Base-by-base conservation (phyloP, 2,888 invertebrate species). In the Tigriopus californicus region DNA sequence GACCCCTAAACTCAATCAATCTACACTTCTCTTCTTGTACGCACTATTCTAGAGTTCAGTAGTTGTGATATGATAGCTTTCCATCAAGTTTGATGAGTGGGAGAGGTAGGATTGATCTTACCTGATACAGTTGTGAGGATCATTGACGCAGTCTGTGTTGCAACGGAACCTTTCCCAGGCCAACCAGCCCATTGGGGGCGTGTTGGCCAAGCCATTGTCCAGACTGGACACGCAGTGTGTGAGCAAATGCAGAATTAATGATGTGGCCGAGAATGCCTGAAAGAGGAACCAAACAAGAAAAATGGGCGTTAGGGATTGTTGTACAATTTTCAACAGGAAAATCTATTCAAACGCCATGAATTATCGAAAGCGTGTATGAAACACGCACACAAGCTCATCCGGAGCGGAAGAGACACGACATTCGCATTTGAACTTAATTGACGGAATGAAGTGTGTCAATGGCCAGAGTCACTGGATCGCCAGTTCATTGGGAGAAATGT, bases 181-280 rank as follows among this genome's bases (percentile, higher is more conserved):
- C 55, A 88, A 73, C 87, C 87, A 88, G 41, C 87, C 87, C 87
- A 88, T 88, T 0, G 88, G 87, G 13, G 88, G 88, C 61, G 86
- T 85, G 65, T 80, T 70, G 18, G 82, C 85, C 67, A 87, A 68
- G 20, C 87, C 87, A 78, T 88, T 88, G 67, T 87, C 85, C 67
- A 87, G 69, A 24, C 33, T 33, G 33, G 33, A 33, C 8, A 33
- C 33, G 8, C 33, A 33, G 4, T 33, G 33, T 33, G 8, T 33
- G 33, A 33, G 33, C 33, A 33, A 33, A 33, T 33, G 33, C 8
- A 33, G 33, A 8, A 33, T 33, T 3, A 33, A 33, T 3, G 33
- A 33, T 33, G 33, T 33, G 33, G 8, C 4, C 4, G 33, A 33
- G 33, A 33, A 33, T 33, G 8, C 33, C 33, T 33, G 33, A 33